Conservation (phyloP, 2,888 invertebrate species). For the Coenonympha glycerion region DNA sequence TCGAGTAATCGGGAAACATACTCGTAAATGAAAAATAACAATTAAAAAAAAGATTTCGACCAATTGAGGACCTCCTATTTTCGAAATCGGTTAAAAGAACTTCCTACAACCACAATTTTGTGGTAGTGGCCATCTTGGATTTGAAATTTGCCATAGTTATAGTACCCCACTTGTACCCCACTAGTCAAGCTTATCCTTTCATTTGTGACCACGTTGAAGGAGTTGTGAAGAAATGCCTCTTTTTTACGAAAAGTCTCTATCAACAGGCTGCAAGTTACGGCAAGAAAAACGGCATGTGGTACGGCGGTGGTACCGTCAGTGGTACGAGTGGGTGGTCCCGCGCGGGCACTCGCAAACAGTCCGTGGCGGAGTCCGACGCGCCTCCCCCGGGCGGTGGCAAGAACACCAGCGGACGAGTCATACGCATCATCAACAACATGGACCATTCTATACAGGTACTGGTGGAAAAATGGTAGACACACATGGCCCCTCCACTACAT, state of each 20-base stretch:
- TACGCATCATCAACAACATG: constrained; percentile 94
- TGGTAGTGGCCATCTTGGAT: too few relatives aligned
- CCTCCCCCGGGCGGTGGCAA: constrained; percentile 81
- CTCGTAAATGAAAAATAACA: too few relatives aligned
- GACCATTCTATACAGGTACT: constrained; percentile 91
- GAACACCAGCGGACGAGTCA: constrained; percentile 88
- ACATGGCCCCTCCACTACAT: too few relatives aligned
- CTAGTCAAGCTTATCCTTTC: too few relatives aligned
- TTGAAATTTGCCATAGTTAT: too few relatives aligned
- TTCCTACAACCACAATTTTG: too few relatives aligned
- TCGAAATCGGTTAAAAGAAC: too few relatives aligned
- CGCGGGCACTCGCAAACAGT: constrained; percentile 86
- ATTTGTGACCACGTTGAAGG: neutral
- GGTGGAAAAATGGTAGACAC: too few relatives aligned
- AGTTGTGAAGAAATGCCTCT: neutral
- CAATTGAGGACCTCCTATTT: too few relatives aligned
- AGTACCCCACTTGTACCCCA: too few relatives aligned
- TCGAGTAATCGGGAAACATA: too few relatives aligned
- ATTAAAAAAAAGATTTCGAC: too few relatives aligned
- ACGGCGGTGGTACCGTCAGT: constrained; percentile 78
- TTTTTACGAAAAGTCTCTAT: neutral
- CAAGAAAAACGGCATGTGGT: constrained; percentile 93
- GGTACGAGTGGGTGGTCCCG: constrained; percentile 81
- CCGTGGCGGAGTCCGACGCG: constrained; percentile 87
- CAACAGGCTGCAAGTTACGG: constrained; percentile 82